Conservation (phyloP, 2,797 vertebrate genomes). For the Acanthornis magna region DNA sequence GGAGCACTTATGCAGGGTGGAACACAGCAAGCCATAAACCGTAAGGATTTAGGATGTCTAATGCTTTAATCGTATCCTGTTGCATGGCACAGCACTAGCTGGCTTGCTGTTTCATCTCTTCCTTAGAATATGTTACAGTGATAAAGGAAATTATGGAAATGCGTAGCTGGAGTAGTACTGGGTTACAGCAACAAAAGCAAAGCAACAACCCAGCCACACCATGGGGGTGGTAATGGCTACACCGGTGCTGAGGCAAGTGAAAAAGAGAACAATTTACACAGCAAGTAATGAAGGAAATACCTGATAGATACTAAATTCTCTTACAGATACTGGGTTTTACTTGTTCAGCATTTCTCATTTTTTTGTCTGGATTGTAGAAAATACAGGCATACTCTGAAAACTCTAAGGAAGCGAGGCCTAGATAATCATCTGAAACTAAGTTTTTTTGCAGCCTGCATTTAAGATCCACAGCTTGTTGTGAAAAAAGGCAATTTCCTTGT, state of each 20-base stretch:
- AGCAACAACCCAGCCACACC: neutral
- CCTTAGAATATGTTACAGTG: neutral
- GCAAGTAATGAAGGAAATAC: neutral
- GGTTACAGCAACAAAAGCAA: neutral
- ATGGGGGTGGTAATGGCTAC: neutral
- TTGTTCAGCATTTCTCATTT: neutral
- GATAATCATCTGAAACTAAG: neutral
- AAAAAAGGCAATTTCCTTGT: neutral
- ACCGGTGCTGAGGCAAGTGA: neutral
- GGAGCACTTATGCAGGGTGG: slow-evolving; percentile 94
- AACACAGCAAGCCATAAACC: slow-evolving; percentile 93
- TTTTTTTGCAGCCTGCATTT: neutral
- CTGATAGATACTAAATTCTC: neutral
- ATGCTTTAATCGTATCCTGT: neutral
- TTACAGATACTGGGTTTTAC: neutral
- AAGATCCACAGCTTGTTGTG: neutral
- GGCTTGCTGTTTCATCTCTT: neutral
- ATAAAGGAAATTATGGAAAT: neutral
- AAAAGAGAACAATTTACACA: neutral
- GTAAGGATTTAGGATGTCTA: slow-evolving; percentile 74
- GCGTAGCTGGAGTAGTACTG: neutral
- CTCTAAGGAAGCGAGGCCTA: neutral
- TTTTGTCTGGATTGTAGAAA: neutral
- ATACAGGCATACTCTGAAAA: neutral
- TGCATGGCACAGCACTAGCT: neutral